Evolutionary conservation across 2,888 invertebrate genomes (phyloP), one percentile per base, ranked within the genome.

Genomic region (Amphimallon solstitiale): DNA sequence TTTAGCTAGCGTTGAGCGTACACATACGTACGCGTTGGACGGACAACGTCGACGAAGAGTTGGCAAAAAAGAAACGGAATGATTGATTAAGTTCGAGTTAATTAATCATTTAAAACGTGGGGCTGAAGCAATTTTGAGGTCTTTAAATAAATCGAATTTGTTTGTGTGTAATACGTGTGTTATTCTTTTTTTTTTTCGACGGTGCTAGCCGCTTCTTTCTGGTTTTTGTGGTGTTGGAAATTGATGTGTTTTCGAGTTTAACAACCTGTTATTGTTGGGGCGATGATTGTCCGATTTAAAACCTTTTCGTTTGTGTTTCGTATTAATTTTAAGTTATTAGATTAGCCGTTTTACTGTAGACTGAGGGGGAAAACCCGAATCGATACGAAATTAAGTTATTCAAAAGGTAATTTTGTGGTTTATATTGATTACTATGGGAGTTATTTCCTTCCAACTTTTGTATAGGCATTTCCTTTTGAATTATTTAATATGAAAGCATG

Each of bases 71-170:
- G 29, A 29, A 29, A 9, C 29, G 29, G 29, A 59, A 40, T 59
- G 56, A 59, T 43, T 59, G 43, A 59, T 59, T 59, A 59, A 43
- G 43, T 17, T 15, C 2, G 15, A 43, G 14, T 59, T 59, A 59
- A 59, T 59, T 43, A 59, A 59, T 59, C 56, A 59, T n/a, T 34
- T 29, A 29, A 43, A 59, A 59, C 56, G 43, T 29, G 56, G 38
- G 56, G 29, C 43, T 17, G 43, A 43, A 59, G 43, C 23, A 43
- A 45, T 59, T 59, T 59, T 59, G 56, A 43, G 43, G 56, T 59
- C 56, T 59, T 59, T 59, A 59, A 59, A 59, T 59, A 59, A 59
- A 43, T 59, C 56, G 56, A 59, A 59, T 59, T 59, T 59, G 56
- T 59, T 59, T 59, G 43, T 59, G 37, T 52, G 29, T 29, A 43